A percentile compares a stretch with the other conserved stretches of the same genome.
phyloP scores from a whole-genome alignment of 2,113 vertebrate species.

The Trematocara unimaculatum region DNA sequence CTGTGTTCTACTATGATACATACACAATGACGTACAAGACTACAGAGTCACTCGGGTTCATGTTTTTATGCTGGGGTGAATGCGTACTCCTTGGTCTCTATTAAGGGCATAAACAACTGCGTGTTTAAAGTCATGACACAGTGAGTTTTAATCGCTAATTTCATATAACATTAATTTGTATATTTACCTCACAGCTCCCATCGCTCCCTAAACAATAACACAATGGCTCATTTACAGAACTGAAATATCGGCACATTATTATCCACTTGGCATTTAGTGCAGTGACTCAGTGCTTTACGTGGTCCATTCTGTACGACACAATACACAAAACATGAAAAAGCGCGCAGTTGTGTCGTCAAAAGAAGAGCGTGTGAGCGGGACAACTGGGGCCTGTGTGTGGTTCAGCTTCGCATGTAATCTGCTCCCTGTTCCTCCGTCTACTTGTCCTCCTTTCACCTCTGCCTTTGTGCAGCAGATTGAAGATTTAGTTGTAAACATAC shows the following conservation, averaged over 20 bases:
- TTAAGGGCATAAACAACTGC: neutral
- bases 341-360: neutral
- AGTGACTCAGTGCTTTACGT: neutral
- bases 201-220: neutral
- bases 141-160: neutral
- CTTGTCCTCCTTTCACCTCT: neutral
- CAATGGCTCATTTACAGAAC: neutral
- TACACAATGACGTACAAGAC: neutral
- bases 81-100: neutral
- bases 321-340: neutral
- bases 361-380: neutral
- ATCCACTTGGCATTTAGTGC: conserved; percentile 10
- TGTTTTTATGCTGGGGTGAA: neutral
- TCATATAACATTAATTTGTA: neutral
- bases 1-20: neutral
- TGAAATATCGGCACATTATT: neutral
- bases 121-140: neutral
- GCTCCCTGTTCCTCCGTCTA: neutral
- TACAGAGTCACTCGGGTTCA: neutral
- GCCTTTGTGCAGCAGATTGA: neutral
- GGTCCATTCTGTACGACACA: neutral
- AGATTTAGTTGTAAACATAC: neutral
- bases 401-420: neutral
- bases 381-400: neutral
- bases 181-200: neutral